phyloP scores from a whole-genome alignment of 2,888 invertebrate genomes.

The Steinernema hermaphroditum region DNA sequence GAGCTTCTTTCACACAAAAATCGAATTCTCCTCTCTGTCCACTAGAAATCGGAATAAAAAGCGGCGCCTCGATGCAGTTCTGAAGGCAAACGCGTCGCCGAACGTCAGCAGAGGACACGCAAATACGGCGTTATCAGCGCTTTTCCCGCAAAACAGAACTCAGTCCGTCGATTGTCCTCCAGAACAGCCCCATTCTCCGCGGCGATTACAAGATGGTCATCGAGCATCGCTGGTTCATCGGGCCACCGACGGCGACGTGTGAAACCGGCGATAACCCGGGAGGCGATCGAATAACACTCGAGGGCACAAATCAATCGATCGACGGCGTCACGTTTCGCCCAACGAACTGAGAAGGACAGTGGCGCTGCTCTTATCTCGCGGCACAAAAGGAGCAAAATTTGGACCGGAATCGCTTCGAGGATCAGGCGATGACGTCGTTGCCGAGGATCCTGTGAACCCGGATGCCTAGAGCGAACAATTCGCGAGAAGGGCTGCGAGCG shows the following conservation, averaged over 20 bases:
- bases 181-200: too few relatives aligned
- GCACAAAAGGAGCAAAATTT: too few relatives aligned
- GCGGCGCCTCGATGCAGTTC: too few relatives aligned
- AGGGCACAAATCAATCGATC: conserved; percentile 17
- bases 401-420: conserved; percentile 10
- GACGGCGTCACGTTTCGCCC: conserved; percentile 16
- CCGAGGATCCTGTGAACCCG: conserved; percentile 12
- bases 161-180: background rate
- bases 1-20: too few relatives aligned
- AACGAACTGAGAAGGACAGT: background rate
- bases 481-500: background rate
- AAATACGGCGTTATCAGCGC: too few relatives aligned
- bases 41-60: too few relatives aligned
- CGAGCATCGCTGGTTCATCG: too few relatives aligned
- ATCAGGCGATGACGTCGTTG: conserved; percentile 9
- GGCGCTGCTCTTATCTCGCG: background rate
- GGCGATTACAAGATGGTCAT: too few relatives aligned
- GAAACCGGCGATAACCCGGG: conserved; percentile 1
- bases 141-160: background rate
- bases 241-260: background rate
- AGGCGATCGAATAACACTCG: conserved; percentile 19
- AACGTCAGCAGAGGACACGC: too few relatives aligned
- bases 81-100: too few relatives aligned
- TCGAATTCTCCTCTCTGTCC: too few relatives aligned
- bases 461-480: conserved; percentile 14